Evolutionary conservation across 2,797 vertebrate species (phyloP).

Genomic region (Pitangus sulphuratus): DNA sequence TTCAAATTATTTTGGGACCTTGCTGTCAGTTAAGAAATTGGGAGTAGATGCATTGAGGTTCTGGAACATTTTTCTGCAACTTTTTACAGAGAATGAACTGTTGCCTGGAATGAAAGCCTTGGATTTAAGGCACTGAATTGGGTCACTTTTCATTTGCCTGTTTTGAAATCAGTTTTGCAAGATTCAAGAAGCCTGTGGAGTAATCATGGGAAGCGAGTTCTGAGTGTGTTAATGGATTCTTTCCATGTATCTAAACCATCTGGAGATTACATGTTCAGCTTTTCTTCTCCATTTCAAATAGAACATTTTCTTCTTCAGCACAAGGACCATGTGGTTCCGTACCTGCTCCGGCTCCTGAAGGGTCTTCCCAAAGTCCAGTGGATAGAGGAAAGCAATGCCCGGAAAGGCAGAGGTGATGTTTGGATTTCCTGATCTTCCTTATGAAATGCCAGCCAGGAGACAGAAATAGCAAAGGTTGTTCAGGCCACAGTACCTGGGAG

Average conservation of each 20-base stretch:
- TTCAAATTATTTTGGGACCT: neutral
- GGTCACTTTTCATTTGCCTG: neutral
- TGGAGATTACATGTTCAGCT: neutral
- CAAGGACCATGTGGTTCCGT: constrained; percentile 91
- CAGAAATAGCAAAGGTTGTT: neutral
- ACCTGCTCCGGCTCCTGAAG: constrained; percentile 90
- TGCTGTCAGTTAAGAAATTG: neutral
- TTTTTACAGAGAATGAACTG: neutral
- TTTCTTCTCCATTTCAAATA: neutral
- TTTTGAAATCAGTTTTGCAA: constrained; percentile 2
- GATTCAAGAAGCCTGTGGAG: neutral
- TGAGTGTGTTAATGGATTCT: neutral
- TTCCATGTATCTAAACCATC: neutral
- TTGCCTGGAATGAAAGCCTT: neutral
- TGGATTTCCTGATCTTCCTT: neutral
- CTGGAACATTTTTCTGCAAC: neutral
- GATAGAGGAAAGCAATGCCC: constrained; percentile 94
- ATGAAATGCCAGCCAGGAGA: neutral
- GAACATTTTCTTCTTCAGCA: constrained; percentile 81
- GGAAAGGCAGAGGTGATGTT: constrained; percentile 87
- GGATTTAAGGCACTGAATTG: neutral
- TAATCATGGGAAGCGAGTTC: neutral
- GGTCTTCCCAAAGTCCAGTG: constrained; percentile 94
- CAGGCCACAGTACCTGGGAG: neutral
- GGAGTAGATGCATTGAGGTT: neutral